These are phyloP conservation scores for Sicus ferrugineus DNA, from an alignment of 2,888 invertebrate species.

Conservation along the genomic window DNA sequence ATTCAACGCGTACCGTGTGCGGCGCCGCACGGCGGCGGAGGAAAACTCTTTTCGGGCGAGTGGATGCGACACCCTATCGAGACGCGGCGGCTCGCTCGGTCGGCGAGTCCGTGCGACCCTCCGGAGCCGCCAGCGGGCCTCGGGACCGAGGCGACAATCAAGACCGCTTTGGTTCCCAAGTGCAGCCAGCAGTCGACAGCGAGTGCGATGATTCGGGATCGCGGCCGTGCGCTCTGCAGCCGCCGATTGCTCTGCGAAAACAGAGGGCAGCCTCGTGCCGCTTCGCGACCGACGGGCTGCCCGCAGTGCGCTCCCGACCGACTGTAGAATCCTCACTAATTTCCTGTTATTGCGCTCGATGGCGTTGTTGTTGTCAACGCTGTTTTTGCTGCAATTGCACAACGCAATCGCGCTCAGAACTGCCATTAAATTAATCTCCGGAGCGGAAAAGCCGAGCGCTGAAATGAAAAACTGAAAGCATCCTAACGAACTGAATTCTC, in stretches of 20 bases:
- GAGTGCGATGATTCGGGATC: background rate
- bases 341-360: too few species aligned
- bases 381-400: background rate
- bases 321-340: too few species aligned
- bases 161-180: background rate
- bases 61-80: background rate
- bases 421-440: conserved; percentile 23
- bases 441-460: background rate
- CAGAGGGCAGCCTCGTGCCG: too few species aligned
- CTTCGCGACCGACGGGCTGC: too few species aligned
- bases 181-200: background rate
- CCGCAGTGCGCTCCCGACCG: too few species aligned
- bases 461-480: conserved; percentile 34
- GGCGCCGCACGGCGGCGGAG: conserved; percentile 36
- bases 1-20: conserved; percentile 45
- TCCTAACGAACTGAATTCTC: conserved; percentile 48
- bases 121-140: background rate
- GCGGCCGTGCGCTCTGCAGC: background rate
- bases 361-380: background rate
- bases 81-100: background rate
- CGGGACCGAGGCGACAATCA: background rate
- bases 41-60: background rate
- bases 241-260: too few species aligned
- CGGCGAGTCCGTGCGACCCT: background rate
- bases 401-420: conserved; percentile 23